Evolutionary conservation across 2,888 invertebrate genomes (phyloP).

Genomic region (Stomorhina lunata): DNA sequence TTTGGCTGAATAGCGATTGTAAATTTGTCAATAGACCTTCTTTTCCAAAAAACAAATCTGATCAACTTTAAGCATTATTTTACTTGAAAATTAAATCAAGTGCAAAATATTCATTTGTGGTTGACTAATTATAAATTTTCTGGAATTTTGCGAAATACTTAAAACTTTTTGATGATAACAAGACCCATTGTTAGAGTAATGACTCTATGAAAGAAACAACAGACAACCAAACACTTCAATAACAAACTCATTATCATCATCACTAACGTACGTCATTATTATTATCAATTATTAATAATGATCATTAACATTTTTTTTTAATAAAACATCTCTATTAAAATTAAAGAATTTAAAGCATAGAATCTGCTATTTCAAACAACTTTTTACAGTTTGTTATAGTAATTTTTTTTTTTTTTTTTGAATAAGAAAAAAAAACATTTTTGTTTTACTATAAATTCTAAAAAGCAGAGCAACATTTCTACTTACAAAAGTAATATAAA

Average conservation of each 20-base stretch:
- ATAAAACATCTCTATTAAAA: background rate
- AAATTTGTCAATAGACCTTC: too few relatives aligned
- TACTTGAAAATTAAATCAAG: background rate
- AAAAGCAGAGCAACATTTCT: constrained; percentile 1
- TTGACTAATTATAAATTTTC: constrained; percentile 40
- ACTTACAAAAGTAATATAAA: constrained; percentile 35
- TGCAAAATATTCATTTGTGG: background rate
- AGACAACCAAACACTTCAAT: background rate
- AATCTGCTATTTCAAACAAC: background rate
- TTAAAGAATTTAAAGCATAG: background rate
- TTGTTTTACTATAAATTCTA: background rate
- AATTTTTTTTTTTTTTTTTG: background rate
- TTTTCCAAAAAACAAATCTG: background rate
- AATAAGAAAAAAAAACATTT: constrained; percentile 3
- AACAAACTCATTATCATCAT: background rate
- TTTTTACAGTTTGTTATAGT: background rate
- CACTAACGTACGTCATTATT: background rate
- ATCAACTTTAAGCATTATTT: background rate
- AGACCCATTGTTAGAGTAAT: constrained; percentile 24
- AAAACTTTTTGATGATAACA: constrained; percentile 38
- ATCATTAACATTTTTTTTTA: background rate
- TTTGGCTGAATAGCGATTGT: too few relatives aligned
- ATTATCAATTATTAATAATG: background rate
- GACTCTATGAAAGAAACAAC: constrained; percentile 4
- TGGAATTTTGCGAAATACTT: constrained; percentile 24